These are phyloP conservation scores for Lamprotornis superbus DNA, from an alignment of 2,113 vertebrate species.

Conservation along the genomic window DNA sequence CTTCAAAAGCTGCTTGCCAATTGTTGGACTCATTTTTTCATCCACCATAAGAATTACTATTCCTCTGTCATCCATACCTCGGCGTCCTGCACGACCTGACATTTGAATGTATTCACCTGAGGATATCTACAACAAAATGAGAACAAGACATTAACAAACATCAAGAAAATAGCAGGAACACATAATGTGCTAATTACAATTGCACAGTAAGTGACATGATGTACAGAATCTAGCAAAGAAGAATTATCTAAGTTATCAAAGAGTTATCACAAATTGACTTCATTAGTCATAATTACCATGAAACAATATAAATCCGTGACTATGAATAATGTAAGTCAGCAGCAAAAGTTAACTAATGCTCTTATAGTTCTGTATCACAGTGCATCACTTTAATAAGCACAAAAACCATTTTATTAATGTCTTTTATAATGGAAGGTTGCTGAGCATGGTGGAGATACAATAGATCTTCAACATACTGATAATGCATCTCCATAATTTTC, in stretches of 20 bases:
- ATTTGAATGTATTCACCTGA: slow-evolving; percentile 99
- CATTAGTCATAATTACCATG: background rate
- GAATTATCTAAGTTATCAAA: background rate
- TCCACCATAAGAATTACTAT: slow-evolving; percentile 99
- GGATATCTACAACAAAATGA: slow-evolving; percentile 80
- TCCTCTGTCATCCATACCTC: slow-evolving; percentile 98
- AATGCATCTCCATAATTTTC: background rate
- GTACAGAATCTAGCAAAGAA: background rate
- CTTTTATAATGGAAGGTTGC: background rate
- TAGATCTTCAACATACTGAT: background rate
- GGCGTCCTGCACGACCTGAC: slow-evolving; percentile 95
- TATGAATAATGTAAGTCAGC: background rate
- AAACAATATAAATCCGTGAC: background rate
- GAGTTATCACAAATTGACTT: background rate
- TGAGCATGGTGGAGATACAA: background rate
- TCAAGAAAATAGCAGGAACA: background rate
- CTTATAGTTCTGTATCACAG: rapidly evolving
- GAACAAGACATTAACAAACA: background rate
- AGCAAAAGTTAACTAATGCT: background rate
- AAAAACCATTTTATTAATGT: background rate
- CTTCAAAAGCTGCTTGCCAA: slow-evolving; percentile 97
- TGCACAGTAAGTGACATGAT: background rate
- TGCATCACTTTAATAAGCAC: background rate
- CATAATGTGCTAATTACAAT: background rate
- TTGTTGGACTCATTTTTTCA: slow-evolving; percentile 95